Base-by-base conservation (phyloP, 2,113 vertebrate species). In the Ptychochromis oligacanthus region DNA sequence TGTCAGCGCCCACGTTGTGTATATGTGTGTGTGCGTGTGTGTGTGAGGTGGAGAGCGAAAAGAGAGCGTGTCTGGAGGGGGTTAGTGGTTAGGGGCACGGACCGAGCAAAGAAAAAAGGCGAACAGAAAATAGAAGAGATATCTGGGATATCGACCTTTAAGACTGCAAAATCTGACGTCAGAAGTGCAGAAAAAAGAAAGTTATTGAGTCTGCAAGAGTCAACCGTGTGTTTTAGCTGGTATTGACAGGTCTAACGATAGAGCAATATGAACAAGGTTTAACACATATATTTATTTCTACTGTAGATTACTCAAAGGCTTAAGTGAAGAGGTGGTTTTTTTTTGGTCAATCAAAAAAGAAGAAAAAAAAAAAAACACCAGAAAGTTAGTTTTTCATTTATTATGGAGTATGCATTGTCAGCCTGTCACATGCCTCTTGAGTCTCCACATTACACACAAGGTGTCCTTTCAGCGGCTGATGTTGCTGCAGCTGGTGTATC, bases 1-100 rank as follows among this genome's bases (percentile, higher is more conserved):
- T 95, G 94, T 96, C 94, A 95, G 88, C 93, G 81, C 90, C 88
- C 87, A 88, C 92, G 62, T 86, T 90, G 92, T 91, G 90, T 83
- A 75, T 88, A 57, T 20, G 28, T 28, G 6, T 70, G 59, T 64
- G 89, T n/a, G n/a, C n/a, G 1, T 67, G 87, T 84, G 89, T 61
- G 91, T 90, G 52, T 77, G 87, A 81, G 79, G 38, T 62, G 7
- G 81, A 82, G 87, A 87, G 82, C 6, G 65, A 58, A 38, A n/a
- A 43, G 77, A 60, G 86, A 86, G 91, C 74, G 18, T 81, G 81
- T 86, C 88, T 88, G 88, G 76, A 91, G 84, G 83, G 87, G 84
- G 82, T 72, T 89, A 76, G 85, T 43, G 83, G 88, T 90, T 83
- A 56, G 75, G 72, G 81, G 84, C 81, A 79, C 8, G 17, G 64